Percentiles rank a stretch among this genome's conserved stretches.
Conservation (phyloP, 2,888 invertebrate species). For the Fragum whitleyi region DNA sequence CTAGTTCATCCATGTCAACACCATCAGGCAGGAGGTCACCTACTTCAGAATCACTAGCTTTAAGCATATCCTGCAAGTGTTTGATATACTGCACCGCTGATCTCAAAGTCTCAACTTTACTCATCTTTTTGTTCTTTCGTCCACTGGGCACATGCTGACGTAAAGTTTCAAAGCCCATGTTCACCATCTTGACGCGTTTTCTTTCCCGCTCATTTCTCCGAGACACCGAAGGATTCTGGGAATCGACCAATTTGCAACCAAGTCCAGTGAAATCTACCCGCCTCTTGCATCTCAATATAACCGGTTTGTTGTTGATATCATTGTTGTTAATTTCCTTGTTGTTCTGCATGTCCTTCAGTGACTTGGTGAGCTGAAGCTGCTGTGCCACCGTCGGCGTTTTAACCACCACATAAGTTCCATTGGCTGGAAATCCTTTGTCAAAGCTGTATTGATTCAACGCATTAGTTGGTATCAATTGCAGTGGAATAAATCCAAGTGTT, state of each 20-base stretch:
- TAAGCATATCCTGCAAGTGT: slow-evolving; percentile 74
- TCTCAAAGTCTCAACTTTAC: slow-evolving; percentile 83
- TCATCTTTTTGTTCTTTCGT: slow-evolving; percentile 82
- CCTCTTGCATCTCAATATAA: slow-evolving; percentile 80
- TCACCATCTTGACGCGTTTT: slow-evolving; percentile 94
- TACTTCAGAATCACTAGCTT: slow-evolving; percentile 34
- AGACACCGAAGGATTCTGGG: slow-evolving; percentile 91
- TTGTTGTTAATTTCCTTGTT: slow-evolving; percentile 65
- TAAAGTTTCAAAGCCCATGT: slow-evolving; percentile 82
- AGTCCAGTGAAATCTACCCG: slow-evolving; percentile 78
- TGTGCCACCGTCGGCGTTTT: slow-evolving; percentile 78
- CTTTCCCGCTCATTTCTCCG: slow-evolving; percentile 96
- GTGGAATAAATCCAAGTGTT: slow-evolving; percentile 71
- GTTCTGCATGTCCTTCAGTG: slow-evolving; percentile 62
- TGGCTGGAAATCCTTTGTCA: slow-evolving; percentile 70
- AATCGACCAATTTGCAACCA: slow-evolving; percentile 76
- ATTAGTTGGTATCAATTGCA: slow-evolving; percentile 69
- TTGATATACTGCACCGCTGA: slow-evolving; percentile 83
- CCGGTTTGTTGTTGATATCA: slow-evolving; percentile 66
- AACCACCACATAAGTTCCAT: slow-evolving; percentile 76
- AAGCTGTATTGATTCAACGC: slow-evolving; percentile 56
- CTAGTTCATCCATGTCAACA: slow-evolving; percentile 54
- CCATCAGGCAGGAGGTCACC: slow-evolving; percentile 40
- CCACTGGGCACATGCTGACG: slow-evolving; percentile 82
- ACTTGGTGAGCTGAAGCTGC: slow-evolving; percentile 75